Base-by-base conservation (phyloP, 2,888 invertebrate species). In the Polydrusus tereticollis region DNA sequence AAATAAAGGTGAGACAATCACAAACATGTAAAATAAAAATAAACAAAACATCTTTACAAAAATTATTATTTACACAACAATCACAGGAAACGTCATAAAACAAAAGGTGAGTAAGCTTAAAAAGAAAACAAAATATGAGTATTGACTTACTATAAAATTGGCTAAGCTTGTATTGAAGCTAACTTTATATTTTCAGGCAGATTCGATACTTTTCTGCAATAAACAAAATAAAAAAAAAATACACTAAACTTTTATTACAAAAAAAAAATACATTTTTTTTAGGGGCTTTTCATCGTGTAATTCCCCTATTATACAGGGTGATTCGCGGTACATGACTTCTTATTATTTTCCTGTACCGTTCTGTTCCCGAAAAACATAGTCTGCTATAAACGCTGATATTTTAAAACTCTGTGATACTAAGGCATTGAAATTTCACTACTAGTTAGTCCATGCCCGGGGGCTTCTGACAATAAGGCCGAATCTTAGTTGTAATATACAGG, bases 11-110 rank as follows among this genome's bases (percentile, higher is more conserved):
- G 64, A 76, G 75, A 80, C 78, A 47, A 75, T 62, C 78, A 80
- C 80, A 79, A 77, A 78, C 78, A 79, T 70, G 75, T 68, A 80
- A 79, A 79, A 78, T 77, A 77, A 79, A 77, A 78, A 74, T 63
- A 72, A 72, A 38, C 47, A 60, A 55, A 60, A 71, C 64, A 69
- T 41, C 45, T 20, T 68, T 16, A 45, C 20, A n/a, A 58, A 52
- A 62, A 29, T 60, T 50, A 47, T 59, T 62, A 55, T 57, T 38
- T 43, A 26, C 50, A 62, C 55, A 50, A 57, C 29, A 67, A 73
- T 36, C 18, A 43, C 45, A 62, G 45, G 38, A 45, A 33, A 26
- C 26, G 47, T 36, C n/a, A n/a, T 26, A 58, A 72, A 67, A 58
- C 58, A 65, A 52, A 63, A 64, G 41, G 47, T 52, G 33, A 67